Evolutionary conservation across 2,888 invertebrate species (phyloP), one percentile per base, ranked within the genome.

Genomic region (Lasioglossum leucozonium): DNA sequence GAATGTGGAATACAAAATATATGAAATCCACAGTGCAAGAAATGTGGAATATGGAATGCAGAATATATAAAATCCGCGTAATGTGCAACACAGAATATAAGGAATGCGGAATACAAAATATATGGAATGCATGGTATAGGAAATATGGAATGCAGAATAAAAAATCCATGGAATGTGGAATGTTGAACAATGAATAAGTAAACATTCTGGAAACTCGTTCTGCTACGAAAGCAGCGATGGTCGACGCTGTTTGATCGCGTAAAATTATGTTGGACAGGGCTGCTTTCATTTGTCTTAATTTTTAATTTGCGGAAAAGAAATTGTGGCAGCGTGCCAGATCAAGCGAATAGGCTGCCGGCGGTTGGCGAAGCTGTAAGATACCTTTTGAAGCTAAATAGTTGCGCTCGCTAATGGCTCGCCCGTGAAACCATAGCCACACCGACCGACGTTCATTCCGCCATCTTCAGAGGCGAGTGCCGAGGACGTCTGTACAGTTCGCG

Each of bases 351-450:
- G 34, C 37, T n/a, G n/a, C n/a, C n/a, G n/a, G n/a, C n/a, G 67
- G 22, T 37, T 67, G 18, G 67, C 67, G 34, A 22, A 67, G 34
- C 67, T 22, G 67, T 22, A 67, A 67, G 67, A 37, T 37, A 67
- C 67, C 67, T 67, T 67, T 67, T 22, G 67, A 22, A 37, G 67
- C 34, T 67, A 67, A 67, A 67, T 22, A 67, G 37, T 67, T 67
- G 67, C 37, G 34, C 55, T 55, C 72, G 71, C 71, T 42, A 71
- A 72, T 79, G 62, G 72, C 72, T 72, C 34, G 62, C 72, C 51
- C 22, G 22, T 37, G 67, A 37, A 37, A 34, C 10, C 37, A 67
- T 67, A 67, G 67, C 18, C 22, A 22, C 18, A 22, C 18, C 34
- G 34, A 10, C 67, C 10, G 37, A 22, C 37, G 37, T 67, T 37